Conservation (phyloP, 2,888 invertebrate genomes). For the Chouioia cunea region DNA sequence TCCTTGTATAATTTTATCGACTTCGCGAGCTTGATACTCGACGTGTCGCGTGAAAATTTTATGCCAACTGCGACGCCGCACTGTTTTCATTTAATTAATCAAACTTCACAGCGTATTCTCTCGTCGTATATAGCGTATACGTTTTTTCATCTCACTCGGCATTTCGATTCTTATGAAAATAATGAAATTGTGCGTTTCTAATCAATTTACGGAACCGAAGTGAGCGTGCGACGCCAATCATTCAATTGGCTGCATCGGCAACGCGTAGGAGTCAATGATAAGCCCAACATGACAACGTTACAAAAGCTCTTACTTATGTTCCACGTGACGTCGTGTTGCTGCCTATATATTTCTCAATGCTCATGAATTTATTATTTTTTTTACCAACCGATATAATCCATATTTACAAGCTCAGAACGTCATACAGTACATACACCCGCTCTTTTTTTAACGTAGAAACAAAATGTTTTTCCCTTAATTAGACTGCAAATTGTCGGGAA, state of each 20-base stretch:
- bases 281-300: conserved; percentile 25
- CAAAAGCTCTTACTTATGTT: conserved; percentile 29
- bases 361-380: background rate
- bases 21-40: conserved; percentile 17
- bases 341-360: conserved; percentile 16
- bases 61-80: conserved; percentile 17
- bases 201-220: conserved; percentile 6
- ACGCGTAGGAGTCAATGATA: conserved; percentile 33
- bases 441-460: background rate
- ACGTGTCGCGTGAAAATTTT: conserved; percentile 39
- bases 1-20: conserved; percentile 42
- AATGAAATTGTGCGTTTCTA: conserved; percentile 1
- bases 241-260: background rate
- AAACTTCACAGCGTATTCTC: no score
- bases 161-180: background rate
- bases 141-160: background rate
- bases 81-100: conserved; percentile 40
- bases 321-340: conserved; percentile 25
- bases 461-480: background rate
- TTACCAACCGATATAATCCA: background rate
- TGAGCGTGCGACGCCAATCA: conserved; percentile 9
- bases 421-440: background rate
- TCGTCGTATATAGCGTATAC: no score
- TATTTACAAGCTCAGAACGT: background rate
- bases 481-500: no score